A percentile compares a stretch with the other conserved stretches of the same genome.
phyloP scores from a whole-genome alignment of 2,797 vertebrate species.

The Pelodytes ibericus region DNA sequence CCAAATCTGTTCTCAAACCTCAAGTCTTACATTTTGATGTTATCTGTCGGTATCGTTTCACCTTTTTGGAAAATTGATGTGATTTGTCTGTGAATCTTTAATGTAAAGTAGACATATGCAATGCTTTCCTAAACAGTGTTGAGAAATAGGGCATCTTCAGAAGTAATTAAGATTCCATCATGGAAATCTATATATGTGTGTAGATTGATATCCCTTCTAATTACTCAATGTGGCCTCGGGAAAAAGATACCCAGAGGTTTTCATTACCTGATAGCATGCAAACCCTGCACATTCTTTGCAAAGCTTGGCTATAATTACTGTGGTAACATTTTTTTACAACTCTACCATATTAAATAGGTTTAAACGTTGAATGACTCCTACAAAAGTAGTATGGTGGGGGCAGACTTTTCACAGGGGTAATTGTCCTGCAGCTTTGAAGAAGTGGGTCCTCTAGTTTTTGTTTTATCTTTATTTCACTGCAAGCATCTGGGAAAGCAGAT shows the following conservation, averaged over 20 bases:
- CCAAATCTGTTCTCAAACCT: too few relatives aligned
- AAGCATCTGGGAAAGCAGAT: too few relatives aligned
- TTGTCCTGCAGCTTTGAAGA: too few relatives aligned
- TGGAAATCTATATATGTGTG: not conserved
- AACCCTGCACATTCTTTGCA: not conserved
- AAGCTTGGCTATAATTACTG: not conserved
- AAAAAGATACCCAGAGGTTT: not conserved
- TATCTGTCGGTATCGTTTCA: not conserved
- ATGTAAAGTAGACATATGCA: not conserved
- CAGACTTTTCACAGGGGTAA: too few relatives aligned
- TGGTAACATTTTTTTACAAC: too few relatives aligned
- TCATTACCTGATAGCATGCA: not conserved
- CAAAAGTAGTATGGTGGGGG: too few relatives aligned
- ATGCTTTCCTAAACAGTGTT: not conserved
- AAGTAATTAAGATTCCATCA: not conserved
- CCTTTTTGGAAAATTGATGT: not conserved
- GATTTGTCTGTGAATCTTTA: not conserved
- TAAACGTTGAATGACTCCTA: too few relatives aligned
- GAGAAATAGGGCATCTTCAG: not conserved
- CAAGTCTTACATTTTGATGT: not conserved
- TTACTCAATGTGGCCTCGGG: not conserved
- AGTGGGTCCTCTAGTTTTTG: too few relatives aligned
- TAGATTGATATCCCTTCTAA: not conserved
- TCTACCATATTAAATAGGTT: too few relatives aligned
- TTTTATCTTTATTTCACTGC: too few relatives aligned